Percentiles rank a stretch among this genome's conserved stretches.
These are phyloP conservation scores for Aphaenogaster ashmeadi DNA, from an alignment of 1,140 invertebrate species.

Conservation along the genomic window DNA sequence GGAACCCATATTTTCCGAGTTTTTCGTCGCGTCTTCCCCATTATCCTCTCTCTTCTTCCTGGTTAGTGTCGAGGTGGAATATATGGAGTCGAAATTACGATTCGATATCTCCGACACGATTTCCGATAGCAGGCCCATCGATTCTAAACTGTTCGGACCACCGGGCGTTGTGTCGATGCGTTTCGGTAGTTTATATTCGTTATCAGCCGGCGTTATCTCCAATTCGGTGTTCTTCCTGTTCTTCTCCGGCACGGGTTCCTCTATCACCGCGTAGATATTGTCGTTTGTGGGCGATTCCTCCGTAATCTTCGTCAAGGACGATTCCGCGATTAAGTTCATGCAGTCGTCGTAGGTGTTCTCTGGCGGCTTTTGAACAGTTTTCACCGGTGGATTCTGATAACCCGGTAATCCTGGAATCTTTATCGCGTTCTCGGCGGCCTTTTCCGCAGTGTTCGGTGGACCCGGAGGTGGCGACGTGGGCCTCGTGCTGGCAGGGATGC, in stretches of 20 bases:
- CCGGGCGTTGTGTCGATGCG: conserved; percentile 82
- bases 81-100: conserved; percentile 94
- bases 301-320: conserved; percentile 89
- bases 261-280: conserved; percentile 95
- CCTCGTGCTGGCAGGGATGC: conserved; percentile 88
- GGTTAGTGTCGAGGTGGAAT: conserved; percentile 91
- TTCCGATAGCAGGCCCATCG: conserved; percentile 92
- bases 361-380: conserved; percentile 39
- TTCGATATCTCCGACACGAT: conserved; percentile 95
- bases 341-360: conserved; percentile 92
- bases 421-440: conserved; percentile 75
- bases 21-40: conserved; percentile 82
- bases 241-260: conserved; percentile 89
- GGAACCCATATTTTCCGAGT: conserved; percentile 72
- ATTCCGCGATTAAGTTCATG: conserved; percentile 89
- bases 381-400: conserved; percentile 86
- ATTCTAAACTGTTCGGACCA: conserved; percentile 87
- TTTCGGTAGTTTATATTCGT: conserved; percentile 88
- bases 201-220: conserved; percentile 54
- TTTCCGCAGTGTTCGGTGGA: conserved; percentile 86
- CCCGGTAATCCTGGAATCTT: conserved; percentile 86
- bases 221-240: conserved; percentile 61
- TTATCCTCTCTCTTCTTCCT: conserved; percentile 89
- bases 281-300: conserved; percentile 90
- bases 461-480: conserved; percentile 90